phyloP scores from a whole-genome alignment of 2,113 vertebrate genomes.

The Natator depressus region DNA sequence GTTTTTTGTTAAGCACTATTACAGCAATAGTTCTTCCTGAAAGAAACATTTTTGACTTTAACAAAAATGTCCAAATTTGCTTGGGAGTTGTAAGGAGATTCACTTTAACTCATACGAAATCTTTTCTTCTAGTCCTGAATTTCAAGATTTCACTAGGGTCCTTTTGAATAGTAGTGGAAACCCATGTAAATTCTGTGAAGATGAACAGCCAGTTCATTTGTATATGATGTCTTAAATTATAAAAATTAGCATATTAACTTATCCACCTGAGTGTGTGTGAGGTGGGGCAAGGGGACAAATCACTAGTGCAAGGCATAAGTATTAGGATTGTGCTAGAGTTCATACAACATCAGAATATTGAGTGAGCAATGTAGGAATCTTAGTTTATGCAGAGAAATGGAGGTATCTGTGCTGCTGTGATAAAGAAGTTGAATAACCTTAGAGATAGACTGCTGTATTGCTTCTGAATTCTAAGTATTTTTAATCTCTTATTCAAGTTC shows the following conservation, averaged over 20 bases:
- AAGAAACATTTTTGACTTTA: neutral
- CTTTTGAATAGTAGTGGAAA: neutral
- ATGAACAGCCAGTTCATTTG: neutral
- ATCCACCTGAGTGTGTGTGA: neutral
- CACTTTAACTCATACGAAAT: neutral
- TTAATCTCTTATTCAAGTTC: slow-evolving; percentile 14
- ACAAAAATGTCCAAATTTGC: neutral
- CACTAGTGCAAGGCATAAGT: neutral
- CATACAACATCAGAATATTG: neutral
- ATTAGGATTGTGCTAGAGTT: neutral
- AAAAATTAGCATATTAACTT: neutral
- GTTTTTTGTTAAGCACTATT: neutral
- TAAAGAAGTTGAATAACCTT: slow-evolving; percentile 10
- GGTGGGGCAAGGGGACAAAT: neutral
- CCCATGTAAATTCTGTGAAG: neutral
- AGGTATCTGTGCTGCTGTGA: neutral
- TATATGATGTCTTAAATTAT: neutral
- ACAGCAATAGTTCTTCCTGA: neutral
- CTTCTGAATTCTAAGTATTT: slow-evolving; percentile 7
- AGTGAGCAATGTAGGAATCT: neutral
- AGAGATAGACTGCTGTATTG: neutral
- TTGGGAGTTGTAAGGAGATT: neutral
- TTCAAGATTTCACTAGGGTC: neutral
- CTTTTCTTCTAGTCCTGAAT: neutral
- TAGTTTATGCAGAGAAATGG: neutral